phyloP scores from a whole-genome alignment of 2,888 invertebrate genomes.

The Xanthia togata region DNA sequence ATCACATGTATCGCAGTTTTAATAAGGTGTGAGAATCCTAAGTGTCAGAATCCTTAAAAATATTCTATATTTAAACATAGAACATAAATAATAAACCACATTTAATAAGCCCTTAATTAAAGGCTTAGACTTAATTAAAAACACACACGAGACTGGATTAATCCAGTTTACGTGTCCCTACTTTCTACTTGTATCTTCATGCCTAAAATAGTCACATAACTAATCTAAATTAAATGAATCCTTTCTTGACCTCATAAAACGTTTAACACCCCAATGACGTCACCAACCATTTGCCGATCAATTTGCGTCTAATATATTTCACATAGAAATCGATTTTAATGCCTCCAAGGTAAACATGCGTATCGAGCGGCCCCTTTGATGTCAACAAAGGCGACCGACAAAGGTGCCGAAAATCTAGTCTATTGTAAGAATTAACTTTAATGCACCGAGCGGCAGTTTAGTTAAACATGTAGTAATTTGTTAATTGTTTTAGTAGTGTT shows the following conservation, averaged over 20 bases:
- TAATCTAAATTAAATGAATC: slow-evolving; percentile 11
- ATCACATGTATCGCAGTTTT: no score
- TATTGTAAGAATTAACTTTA: slow-evolving; percentile 74
- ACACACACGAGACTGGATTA: neutral
- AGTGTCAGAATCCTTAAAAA: neutral
- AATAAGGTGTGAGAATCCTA: no score
- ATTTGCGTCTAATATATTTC: slow-evolving; percentile 79
- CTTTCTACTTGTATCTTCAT: neutral
- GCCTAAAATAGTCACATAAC: neutral
- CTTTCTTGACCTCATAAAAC: slow-evolving; percentile 43
- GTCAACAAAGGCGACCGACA: slow-evolving; percentile 84
- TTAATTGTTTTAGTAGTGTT: slow-evolving; percentile 61
- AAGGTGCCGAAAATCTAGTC: slow-evolving; percentile 77
- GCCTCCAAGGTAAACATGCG: slow-evolving; percentile 77
- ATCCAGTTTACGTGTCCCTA: neutral
- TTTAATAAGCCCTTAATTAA: neutral
- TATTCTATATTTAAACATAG: neutral
- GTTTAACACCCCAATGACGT: slow-evolving; percentile 53
- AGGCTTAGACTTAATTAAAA: neutral
- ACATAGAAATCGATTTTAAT: slow-evolving; percentile 81
- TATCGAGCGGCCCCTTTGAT: slow-evolving; percentile 84
- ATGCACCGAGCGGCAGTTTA: slow-evolving; percentile 63
- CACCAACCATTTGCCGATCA: slow-evolving; percentile 68
- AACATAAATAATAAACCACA: neutral
- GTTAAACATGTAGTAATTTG: slow-evolving; percentile 45